Evolutionary conservation across 2,113 vertebrate genomes (phyloP), one percentile per base, ranked within the genome.

Genomic region (Leiothrix lutea): DNA sequence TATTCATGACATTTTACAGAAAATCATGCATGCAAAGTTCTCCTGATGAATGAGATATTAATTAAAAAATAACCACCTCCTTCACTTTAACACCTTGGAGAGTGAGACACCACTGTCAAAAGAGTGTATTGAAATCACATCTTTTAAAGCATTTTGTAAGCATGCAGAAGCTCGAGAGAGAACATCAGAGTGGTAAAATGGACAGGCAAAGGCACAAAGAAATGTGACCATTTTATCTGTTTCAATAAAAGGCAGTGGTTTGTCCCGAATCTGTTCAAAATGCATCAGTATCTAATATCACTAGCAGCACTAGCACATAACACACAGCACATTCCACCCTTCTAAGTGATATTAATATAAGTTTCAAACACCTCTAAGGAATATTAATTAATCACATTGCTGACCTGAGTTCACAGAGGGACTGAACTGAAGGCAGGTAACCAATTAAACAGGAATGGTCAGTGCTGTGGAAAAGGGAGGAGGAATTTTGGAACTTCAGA

Each of bases 301-400:
- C 70, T 22, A 24, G 36, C 2, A 44, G 35, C 40, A 75, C 29
- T 17, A 54, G 56, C 51, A 70, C 9, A 5, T 45, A 74, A 45
- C 48, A 71, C 50, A 66, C n/a, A 82, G 28, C 36, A 88, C 24
- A 53, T 79, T 82, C 48, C 53, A 80, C 7, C 19, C 33, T 58
- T 89, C 23, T 66, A 84, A 58, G 54, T n/a, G 78, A 73, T 62
- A 91, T 36, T 82, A 57, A 3, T 50, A 66, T 53, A 70, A 57
- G 35, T 85, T 51, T 90, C 62, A 82, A 90, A 57, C 21, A 15
- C 45, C 88, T 77, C 25, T 69, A 57, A 69, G 20, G 33, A 33
- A 69, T 70, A 80, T 58, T 83, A 88, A 88, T 94, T 78, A 82
- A 82, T 72, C 58, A 64, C 36, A 40, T 86, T 75, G 48, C 66